phyloP scores from a whole-genome alignment of 2,113 vertebrate genomes.

The Mus spicilegus region DNA sequence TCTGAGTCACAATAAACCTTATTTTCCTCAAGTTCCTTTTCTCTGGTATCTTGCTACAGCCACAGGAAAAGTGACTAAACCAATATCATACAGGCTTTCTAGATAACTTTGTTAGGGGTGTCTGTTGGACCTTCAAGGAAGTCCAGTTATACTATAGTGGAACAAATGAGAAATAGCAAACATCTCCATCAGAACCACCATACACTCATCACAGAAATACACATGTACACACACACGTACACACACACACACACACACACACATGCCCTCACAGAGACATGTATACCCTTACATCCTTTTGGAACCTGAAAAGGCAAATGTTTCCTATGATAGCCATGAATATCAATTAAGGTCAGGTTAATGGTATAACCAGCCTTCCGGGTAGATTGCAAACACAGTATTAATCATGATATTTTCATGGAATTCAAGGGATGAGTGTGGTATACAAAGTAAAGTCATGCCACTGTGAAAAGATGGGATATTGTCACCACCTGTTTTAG shows the following conservation, averaged over 20 bases:
- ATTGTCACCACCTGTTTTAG: not conserved
- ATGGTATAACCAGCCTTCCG: rapidly evolving
- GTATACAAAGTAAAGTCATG: not conserved
- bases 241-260: not conserved
- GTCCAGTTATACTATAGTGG: not conserved
- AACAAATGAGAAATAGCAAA: too few relatives aligned
- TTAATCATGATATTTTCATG: rapidly evolving
- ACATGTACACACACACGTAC: too few relatives aligned
- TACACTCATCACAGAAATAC: too few relatives aligned
- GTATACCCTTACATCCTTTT: not conserved
- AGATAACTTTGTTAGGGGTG: not conserved
- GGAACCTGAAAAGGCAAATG: not conserved
- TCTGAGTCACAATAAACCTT: not conserved
- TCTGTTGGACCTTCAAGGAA: not conserved
- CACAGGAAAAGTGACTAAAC: not conserved
- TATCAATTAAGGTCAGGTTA: too few relatives aligned
- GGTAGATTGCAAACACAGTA: not conserved
- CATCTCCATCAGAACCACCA: not conserved
- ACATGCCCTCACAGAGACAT: not conserved
- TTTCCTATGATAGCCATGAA: too few relatives aligned
- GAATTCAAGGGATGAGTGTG: not conserved
- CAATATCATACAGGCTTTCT: not conserved
- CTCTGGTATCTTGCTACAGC: not conserved
- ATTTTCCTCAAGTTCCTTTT: not conserved
- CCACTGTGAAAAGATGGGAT: not conserved